phyloP scores from a whole-genome alignment of 2,113 vertebrate species.

The Fregata magnificens region DNA sequence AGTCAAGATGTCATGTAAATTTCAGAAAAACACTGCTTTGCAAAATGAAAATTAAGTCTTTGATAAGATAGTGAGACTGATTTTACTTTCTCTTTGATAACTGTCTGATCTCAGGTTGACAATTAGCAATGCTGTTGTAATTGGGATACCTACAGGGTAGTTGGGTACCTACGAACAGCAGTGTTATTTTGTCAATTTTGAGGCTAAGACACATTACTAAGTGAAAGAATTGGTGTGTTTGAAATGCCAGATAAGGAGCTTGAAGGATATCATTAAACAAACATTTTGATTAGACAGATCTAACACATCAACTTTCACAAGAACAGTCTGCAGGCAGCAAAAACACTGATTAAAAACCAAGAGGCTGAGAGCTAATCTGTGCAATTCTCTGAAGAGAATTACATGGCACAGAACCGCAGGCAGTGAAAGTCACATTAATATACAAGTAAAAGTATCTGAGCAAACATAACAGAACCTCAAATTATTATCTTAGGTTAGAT shows the following conservation, averaged over 20 bases:
- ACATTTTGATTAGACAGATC: neutral
- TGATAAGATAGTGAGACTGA: neutral
- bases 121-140: slow-evolving; percentile 1
- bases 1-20: neutral
- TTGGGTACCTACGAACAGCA: neutral
- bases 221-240: neutral
- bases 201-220: neutral
- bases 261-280: neutral
- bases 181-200: neutral
- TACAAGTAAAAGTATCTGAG: neutral
- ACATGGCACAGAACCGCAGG: neutral
- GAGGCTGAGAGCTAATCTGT: neutral
- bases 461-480: neutral
- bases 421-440: neutral
- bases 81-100: neutral
- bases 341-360: neutral
- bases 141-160: neutral
- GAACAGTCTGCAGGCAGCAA: neutral
- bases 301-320: neutral
- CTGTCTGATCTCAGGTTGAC: neutral
- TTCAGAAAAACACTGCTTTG: neutral
- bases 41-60: neutral
- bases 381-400: neutral
- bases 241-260: neutral
- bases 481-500: neutral